These are phyloP conservation scores for Xylocopa sonorina DNA, from an alignment of 1,140 invertebrate genomes.

Conservation along the genomic window DNA sequence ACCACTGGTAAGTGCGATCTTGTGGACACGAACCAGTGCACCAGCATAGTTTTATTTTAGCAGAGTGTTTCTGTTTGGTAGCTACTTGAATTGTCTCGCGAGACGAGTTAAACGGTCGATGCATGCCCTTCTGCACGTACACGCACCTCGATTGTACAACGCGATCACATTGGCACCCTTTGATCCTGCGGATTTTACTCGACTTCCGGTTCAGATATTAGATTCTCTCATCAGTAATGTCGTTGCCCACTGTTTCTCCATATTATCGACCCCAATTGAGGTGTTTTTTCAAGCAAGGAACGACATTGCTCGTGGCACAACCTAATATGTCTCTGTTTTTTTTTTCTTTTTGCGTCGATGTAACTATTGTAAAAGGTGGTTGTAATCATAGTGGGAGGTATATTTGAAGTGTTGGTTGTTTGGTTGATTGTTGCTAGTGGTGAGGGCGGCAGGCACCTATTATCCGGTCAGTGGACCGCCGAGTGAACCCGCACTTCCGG, in stretches of 20 bases:
- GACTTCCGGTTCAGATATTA: too few relatives aligned
- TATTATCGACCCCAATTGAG: too few relatives aligned
- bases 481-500: conserved; percentile 82
- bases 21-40: conserved; percentile 43
- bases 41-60: conserved; percentile 44
- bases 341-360: conserved; percentile 37
- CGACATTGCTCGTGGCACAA: too few relatives aligned
- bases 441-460: conserved; percentile 96
- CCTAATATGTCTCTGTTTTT: conserved; percentile 20
- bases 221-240: too few relatives aligned
- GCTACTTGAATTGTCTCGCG: conserved; percentile 39
- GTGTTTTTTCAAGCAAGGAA: too few relatives aligned
- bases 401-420: conserved; percentile 83
- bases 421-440: conserved; percentile 89
- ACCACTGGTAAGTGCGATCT: conserved; percentile 78
- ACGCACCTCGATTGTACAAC: conserved; percentile 53
- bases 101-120: conserved; percentile 28
- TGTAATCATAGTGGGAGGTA: conserved; percentile 77
- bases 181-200: conserved; percentile 3
- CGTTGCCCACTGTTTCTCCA: neutral
- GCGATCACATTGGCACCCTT: neutral
- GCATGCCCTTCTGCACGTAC: conserved; percentile 72
- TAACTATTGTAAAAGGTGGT: conserved; percentile 71
- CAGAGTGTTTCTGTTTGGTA: conserved; percentile 66
- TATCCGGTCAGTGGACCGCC: conserved; percentile 92